A percentile compares a stretch with the other conserved stretches of the same genome.
phyloP scores from a whole-genome alignment of 2,113 vertebrate species.

The Catharus bicknelli region DNA sequence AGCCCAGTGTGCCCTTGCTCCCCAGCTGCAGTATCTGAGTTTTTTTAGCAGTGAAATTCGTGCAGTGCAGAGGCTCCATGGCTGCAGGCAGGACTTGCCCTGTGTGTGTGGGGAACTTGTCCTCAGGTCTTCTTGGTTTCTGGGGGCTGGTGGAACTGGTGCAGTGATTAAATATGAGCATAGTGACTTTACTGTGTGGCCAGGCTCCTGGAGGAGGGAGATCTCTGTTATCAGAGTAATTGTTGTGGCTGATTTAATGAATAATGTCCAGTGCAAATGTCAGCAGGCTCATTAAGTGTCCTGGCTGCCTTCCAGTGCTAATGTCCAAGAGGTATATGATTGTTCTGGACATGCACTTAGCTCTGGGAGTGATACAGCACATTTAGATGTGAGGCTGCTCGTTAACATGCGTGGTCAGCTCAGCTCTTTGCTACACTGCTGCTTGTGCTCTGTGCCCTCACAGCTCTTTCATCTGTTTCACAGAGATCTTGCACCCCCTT shows the following conservation, averaged over 20 bases:
- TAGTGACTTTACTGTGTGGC: not conserved
- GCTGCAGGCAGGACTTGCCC: not conserved
- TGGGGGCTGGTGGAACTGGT: not conserved
- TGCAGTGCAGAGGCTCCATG: not conserved
- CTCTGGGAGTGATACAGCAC: slow-evolving; percentile 16
- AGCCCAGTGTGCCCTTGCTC: not conserved
- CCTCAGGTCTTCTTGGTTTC: not conserved
- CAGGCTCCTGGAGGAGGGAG: not conserved
- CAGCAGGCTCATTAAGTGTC: slow-evolving; percentile 30
- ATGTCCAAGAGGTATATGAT: not conserved
- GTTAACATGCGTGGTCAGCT: not conserved
- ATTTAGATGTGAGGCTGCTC: not conserved
- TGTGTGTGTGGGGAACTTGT: not conserved
- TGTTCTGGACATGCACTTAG: not conserved
- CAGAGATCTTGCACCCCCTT: not conserved
- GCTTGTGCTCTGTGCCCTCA: not conserved
- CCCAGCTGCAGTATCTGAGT: not conserved
- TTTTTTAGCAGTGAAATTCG: not conserved
- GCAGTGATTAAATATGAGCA: not conserved
- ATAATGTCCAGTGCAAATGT: slow-evolving; percentile 27
- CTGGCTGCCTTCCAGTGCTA: slow-evolving; percentile 25
- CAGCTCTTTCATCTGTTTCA: not conserved
- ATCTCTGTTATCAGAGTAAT: slow-evolving; percentile 5
- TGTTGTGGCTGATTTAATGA: not conserved
- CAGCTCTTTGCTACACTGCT: not conserved